Base-by-base conservation (phyloP, 2,113 vertebrate species). In the Hystrix brachyura region DNA sequence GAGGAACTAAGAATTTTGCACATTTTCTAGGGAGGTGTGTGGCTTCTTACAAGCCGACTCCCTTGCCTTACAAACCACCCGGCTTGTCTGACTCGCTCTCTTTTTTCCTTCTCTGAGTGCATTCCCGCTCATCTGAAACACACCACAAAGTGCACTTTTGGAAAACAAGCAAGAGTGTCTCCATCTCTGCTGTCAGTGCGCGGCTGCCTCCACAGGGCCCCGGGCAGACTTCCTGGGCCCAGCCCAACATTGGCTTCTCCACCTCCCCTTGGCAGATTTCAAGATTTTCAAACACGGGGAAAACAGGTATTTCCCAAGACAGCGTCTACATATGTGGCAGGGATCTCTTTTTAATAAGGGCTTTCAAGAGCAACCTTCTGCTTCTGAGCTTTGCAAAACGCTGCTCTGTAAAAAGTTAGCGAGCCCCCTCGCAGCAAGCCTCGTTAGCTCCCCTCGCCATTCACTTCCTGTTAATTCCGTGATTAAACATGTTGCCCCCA, bases 261-360 rank as follows among this genome's bases (percentile, higher is more conserved):
- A 97, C 87, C 96, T 91, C 64, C 95, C 97, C 95, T 95, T 94
- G 97, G 96, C 95, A 97, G 97, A 76, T 86, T 95, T 92, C 72
- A 91, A 92, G 94, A 92, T 97, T 98, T 98, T 95, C 97, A 98
- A 97, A 96, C 3, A 19, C 15, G 0, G 95, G 96, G 88, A 80
- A 94, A 98, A 90, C 90, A 98, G 98, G 97, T 98, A 97, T 98
- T 98, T 98, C 98, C 98, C 97, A 87, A 95, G 98, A 95, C 97
- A 85, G 96, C 91, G 29, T 93, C 94, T 38, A 79, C 94, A 90
- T 48, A 0, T 80, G 15, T 81, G 96, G 97, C 97, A 97, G 96
- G 96, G 97, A 98, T 88, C 86, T 95, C 90, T 97, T 95, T 98
- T 97, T 97, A 97, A 96, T 97, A 43, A 48, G 80, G 93, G 23